phyloP scores from a whole-genome alignment of 2,113 vertebrate species.

The Anguilla japonica region DNA sequence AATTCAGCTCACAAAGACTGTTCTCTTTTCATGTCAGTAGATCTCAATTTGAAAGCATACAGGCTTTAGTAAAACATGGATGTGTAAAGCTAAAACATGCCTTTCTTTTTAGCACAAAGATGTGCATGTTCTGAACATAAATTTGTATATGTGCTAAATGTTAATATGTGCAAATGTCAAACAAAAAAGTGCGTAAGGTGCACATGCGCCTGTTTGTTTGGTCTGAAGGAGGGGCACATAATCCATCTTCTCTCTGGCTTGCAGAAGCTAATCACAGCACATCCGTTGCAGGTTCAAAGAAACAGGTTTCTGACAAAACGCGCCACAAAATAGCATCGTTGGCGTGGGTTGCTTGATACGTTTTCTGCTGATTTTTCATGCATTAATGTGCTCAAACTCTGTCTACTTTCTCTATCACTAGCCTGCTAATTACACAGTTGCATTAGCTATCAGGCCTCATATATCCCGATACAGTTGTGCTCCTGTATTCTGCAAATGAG shows the following conservation, averaged over 20 bases:
- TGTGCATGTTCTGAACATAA: no score
- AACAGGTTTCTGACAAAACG: no score
- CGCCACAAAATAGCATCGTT: background rate
- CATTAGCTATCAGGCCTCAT: background rate
- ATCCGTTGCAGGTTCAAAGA: no score
- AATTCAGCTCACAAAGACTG: background rate
- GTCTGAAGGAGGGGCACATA: no score
- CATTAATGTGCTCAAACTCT: background rate
- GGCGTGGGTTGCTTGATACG: background rate
- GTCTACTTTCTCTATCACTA: background rate
- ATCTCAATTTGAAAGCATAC: background rate
- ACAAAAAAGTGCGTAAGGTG: no score
- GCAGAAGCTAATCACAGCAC: no score
- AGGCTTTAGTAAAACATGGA: background rate
- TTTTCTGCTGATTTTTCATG: background rate
- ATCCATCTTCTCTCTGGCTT: no score
- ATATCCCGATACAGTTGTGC: background rate
- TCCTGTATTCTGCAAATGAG: background rate
- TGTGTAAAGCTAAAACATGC: background rate
- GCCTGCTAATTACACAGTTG: background rate
- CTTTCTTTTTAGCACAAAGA: no score
- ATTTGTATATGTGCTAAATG: background rate
- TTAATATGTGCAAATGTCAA: background rate
- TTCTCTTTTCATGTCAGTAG: background rate
- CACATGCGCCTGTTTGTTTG: no score